These are phyloP conservation scores for Seriola rivoliana DNA, from an alignment of 2,113 vertebrate genomes.

Conservation along the genomic window DNA sequence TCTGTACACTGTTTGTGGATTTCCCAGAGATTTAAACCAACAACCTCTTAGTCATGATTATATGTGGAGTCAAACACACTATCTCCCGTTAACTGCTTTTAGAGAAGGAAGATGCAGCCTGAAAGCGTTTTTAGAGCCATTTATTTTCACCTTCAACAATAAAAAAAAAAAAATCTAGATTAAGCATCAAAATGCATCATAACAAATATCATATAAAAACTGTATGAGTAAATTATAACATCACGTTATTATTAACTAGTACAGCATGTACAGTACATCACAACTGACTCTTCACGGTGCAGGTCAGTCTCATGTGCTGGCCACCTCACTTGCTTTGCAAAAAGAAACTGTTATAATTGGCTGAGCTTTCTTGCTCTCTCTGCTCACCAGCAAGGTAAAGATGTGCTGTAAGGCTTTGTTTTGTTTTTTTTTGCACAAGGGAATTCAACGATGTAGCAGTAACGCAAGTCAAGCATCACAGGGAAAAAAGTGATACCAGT, in stretches of 20 bases:
- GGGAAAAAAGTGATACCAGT: slow-evolving; percentile 42
- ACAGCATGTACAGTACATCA: slow-evolving; percentile 1
- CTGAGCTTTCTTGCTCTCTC: background rate
- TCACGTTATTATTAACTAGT: background rate
- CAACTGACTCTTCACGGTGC: slow-evolving; percentile 10
- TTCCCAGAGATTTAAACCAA: background rate
- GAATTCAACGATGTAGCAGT: slow-evolving; percentile 45
- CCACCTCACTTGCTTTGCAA: slow-evolving; percentile 11
- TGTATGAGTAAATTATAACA: background rate
- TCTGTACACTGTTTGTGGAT: background rate
- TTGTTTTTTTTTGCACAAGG: background rate
- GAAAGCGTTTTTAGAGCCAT: background rate
- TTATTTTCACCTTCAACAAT: background rate
- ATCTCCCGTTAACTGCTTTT: background rate
- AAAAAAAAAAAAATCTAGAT: background rate
- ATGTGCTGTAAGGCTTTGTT: slow-evolving; percentile 17
- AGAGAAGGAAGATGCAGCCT: background rate
- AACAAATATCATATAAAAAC: background rate
- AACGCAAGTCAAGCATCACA: slow-evolving; percentile 30
- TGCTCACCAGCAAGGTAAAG: slow-evolving; percentile 15
- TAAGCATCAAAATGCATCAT: background rate
- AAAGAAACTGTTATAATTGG: slow-evolving; percentile 42
- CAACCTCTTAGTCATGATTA: background rate
- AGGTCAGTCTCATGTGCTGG: background rate
- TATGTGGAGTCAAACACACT: background rate